Conservation (phyloP, 2,113 vertebrate species). For the Scartelaos histophorus region DNA sequence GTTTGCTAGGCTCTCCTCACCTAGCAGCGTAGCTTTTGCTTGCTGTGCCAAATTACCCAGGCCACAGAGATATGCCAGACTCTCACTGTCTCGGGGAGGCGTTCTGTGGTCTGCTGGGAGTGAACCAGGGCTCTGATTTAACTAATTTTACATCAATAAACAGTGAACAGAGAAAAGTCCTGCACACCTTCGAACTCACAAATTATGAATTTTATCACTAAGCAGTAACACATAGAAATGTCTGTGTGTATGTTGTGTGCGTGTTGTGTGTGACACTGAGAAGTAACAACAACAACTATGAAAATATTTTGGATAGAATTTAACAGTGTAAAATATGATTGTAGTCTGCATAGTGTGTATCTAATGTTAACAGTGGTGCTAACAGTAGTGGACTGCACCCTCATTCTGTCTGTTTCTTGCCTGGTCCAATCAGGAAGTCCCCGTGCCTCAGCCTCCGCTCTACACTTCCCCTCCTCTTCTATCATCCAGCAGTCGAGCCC, state of each 20-base stretch:
- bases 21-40: constrained; percentile 70
- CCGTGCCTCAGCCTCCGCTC: constrained; percentile 91
- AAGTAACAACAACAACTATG: not conserved
- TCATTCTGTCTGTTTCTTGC: constrained; percentile 23
- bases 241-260: constrained; percentile 37
- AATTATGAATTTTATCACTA: too few relatives aligned
- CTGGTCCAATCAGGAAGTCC: constrained; percentile 83
- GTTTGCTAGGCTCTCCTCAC: constrained; percentile 63
- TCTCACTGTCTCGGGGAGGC: constrained; percentile 62
- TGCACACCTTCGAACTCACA: too few relatives aligned
- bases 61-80: constrained; percentile 40
- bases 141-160: constrained; percentile 40
- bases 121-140: too few relatives aligned
- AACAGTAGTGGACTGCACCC: constrained; percentile 15
- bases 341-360: not conserved
- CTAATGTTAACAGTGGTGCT: not conserved
- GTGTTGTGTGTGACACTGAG: constrained; percentile 21
- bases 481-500: constrained; percentile 97
- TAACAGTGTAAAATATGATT: not conserved
- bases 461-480: constrained; percentile 95
- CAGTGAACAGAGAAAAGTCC: too few relatives aligned
- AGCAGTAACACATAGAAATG: constrained; percentile 50
- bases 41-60: constrained; percentile 66
- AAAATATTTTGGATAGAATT: constrained; percentile 10
- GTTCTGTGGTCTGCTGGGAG: constrained; percentile 64